Evolutionary conservation across 1,140 invertebrate genomes (phyloP).

Genomic region (Varroa destructor): DNA sequence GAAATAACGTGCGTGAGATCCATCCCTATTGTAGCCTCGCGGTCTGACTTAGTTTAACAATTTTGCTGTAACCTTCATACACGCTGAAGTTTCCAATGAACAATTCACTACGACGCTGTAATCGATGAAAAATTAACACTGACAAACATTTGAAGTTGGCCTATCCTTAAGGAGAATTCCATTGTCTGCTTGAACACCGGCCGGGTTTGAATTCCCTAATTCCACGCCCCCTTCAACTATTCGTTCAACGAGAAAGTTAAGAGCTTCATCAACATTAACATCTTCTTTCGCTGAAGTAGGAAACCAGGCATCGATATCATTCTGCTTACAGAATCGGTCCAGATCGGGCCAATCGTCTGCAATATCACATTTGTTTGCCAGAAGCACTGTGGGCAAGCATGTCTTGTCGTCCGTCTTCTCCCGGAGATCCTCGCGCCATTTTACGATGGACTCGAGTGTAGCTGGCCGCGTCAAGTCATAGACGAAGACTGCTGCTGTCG

Average conservation of each 20-base stretch:
- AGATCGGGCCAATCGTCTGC: slow-evolving; percentile 40
- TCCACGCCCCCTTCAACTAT: background rate
- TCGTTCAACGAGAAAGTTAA: slow-evolving; percentile 41
- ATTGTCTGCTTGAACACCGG: background rate
- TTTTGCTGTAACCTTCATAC: too few relatives aligned
- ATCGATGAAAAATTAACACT: background rate
- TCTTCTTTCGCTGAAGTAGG: slow-evolving; percentile 48
- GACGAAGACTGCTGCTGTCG: slow-evolving; percentile 45
- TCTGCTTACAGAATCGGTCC: slow-evolving; percentile 44
- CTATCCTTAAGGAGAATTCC: slow-evolving; percentile 1
- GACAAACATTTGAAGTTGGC: background rate
- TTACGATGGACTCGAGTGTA: slow-evolving; percentile 45
- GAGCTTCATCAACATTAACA: slow-evolving; percentile 45
- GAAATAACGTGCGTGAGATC: too few relatives aligned
- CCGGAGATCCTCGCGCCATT: slow-evolving; percentile 49
- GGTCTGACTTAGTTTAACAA: too few relatives aligned
- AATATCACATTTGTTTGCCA: slow-evolving; percentile 45
- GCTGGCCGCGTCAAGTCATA: slow-evolving; percentile 43
- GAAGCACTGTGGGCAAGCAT: slow-evolving; percentile 45
- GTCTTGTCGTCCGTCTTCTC: slow-evolving; percentile 45
- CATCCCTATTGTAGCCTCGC: too few relatives aligned
- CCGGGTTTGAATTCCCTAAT: background rate
- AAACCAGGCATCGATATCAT: slow-evolving; percentile 45
- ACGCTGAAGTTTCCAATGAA: too few relatives aligned
- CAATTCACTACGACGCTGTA: too few relatives aligned